Percentiles rank a stretch among this genome's conserved stretches.
Conservation (phyloP, 2,888 invertebrate species). For the Melanostoma scalare region DNA sequence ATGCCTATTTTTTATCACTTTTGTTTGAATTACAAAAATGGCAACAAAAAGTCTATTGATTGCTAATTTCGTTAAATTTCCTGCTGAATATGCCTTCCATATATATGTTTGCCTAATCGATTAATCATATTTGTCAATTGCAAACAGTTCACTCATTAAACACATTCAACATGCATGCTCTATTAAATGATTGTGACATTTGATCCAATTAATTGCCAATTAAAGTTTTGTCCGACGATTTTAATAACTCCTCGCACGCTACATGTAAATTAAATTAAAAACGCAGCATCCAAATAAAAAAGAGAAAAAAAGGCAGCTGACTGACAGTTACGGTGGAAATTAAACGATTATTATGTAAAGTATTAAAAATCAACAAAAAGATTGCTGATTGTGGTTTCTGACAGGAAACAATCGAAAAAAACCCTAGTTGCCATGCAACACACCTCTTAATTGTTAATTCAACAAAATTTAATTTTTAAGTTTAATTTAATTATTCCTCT, state of each 20-base stretch:
- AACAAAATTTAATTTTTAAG: constrained; percentile 6
- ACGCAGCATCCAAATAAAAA: not conserved
- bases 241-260: constrained; percentile 1
- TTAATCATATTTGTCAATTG: constrained; percentile 23
- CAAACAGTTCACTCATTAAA: not conserved
- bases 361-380: constrained; percentile 39
- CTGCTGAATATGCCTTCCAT: too few species aligned
- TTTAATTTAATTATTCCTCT: constrained; percentile 19
- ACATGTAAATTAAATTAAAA: constrained; percentile 29
- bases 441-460: constrained; percentile 25
- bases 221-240: constrained; percentile 16
- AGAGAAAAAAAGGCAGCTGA: not conserved
- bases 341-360: constrained; percentile 9
- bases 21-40: too few species aligned
- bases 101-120: not conserved
- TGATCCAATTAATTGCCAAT: not conserved
- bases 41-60: too few species aligned
- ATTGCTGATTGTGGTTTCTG: not conserved
- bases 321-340: not conserved
- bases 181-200: too few species aligned
- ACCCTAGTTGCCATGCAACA: not conserved
- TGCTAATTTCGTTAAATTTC: too few species aligned
- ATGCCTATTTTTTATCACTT: too few species aligned
- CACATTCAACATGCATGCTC: not conserved
- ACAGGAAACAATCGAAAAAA: not conserved